Percentiles rank a stretch among this genome's conserved stretches.
These are phyloP conservation scores for Lordiphosa andalusiaca DNA, from an alignment of 2,888 invertebrate species.

Conservation along the genomic window DNA sequence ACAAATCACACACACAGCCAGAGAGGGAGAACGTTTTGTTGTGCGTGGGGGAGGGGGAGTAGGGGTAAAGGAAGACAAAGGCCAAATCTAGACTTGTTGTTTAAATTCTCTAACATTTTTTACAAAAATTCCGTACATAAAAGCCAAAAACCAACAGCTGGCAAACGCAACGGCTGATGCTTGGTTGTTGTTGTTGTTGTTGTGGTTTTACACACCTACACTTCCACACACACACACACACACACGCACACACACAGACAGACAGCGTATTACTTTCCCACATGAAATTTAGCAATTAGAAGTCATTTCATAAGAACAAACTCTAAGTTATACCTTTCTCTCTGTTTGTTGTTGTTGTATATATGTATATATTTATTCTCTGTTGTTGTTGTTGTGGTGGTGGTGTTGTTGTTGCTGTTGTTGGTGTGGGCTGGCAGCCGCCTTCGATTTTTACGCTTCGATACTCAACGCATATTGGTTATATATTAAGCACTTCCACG, in stretches of 20 bases:
- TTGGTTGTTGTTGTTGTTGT: conserved; percentile 31
- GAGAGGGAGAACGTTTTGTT: conserved; percentile 6
- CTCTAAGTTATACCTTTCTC: conserved; percentile 54
- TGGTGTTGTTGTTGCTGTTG: conserved; percentile 24
- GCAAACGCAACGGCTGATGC: conserved; percentile 23
- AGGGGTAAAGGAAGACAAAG: too few species aligned
- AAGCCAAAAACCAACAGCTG: conserved; percentile 28
- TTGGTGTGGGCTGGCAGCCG: conserved; percentile 47
- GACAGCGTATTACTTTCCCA: conserved; percentile 22
- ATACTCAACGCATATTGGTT: conserved; percentile 55
- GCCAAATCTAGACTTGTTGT: too few species aligned
- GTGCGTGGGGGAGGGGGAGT: too few species aligned
- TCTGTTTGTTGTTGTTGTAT: conserved; percentile 24
- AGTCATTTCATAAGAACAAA: conserved; percentile 33
- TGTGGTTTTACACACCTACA: conserved; percentile 17
- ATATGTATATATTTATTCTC: conserved; percentile 15
- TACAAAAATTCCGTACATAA: not conserved
- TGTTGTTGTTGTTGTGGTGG: conserved; percentile 30
- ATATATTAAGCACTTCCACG: conserved; percentile 38
- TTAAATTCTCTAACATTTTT: too few species aligned
- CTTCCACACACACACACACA: conserved; percentile 13
- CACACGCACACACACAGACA: conserved; percentile 10
- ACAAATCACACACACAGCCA: conserved; percentile 3
- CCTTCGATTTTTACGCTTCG: conserved; percentile 64
- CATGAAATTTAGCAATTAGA: conserved; percentile 22